Evolutionary conservation across 1,140 invertebrate genomes (phyloP), one percentile per base, ranked within the genome.

Genomic region (Caenorhabditis inopinata): DNA sequence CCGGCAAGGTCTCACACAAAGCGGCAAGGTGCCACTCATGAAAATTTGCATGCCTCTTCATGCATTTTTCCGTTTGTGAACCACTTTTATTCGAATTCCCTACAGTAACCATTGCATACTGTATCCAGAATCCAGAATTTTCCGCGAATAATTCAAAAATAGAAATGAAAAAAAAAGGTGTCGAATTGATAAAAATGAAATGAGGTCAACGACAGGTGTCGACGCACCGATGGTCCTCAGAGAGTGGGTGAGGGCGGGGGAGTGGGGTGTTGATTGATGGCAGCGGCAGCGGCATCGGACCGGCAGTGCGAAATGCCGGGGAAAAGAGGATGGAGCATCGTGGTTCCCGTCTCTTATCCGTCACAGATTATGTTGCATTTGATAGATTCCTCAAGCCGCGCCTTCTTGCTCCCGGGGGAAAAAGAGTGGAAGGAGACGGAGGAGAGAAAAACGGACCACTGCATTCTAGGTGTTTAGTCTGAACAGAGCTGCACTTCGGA

Each of bases 351-450:
- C 38, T 42, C 38, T 42, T 29, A 16, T 68, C 58, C 58, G 25
- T 12, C 58, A 21, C 58, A 68, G 58, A 68, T 68, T 68, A 68
- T 68, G 58, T 68, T 68, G 58, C 58, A 68, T 68, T 68, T 68
- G 58, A 68, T 68, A 68, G 58, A 68, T 68, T 68, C 32, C 58
- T 68, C 32, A 42, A 7, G 38, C 6, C n/a, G 1, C 18, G 4
- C n/a, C 11, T 18, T n/a, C 11, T 38, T 29, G 2, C 32, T 42
- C 58, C 58, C 58, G 25, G n/a, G 58, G 58, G 58, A 21, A 42
- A 14, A 42, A 42, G 38, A 38, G 3, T 4, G 7, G 29, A 27
- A 68, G n/a, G 38, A 21, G 58, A 68, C 35, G 32, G 23, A 42
- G 58, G 38, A 68, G 58, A 25, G 35, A 25, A n/a, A 21, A 32